Base-by-base conservation (phyloP, 1,140 invertebrate species). In the Portunus trituberculatus region DNA sequence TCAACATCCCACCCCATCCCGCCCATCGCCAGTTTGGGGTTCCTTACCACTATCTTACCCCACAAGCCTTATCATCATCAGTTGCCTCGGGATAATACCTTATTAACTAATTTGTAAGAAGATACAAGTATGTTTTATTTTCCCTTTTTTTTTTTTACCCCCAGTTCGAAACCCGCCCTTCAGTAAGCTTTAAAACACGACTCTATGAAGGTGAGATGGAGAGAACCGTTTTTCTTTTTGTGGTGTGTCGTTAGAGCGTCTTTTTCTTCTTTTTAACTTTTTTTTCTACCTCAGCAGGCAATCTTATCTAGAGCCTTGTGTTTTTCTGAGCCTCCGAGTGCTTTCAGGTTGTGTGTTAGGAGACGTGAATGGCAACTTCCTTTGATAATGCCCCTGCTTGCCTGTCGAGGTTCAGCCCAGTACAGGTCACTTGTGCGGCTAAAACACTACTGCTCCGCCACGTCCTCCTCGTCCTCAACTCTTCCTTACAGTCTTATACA, bases 91-190 rank as follows among this genome's bases (percentile, higher is more conserved):
- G 67, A 76, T 76, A 76, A 76, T 25, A n/a, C 67, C 67, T 76
- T 76, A 76, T 76, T 76, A 76, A 76, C 67, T 76, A 76, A 76
- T 76, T 76, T 76, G 67, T 76, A 76, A 76, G 67, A 76, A 76
- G 67, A 76, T 76, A 76, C 25, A 76, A 25, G 20, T 76, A 76
- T 76, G n/a, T n/a, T 7, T 76, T 76, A n/a, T 76, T 76, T 76
- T 7, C 52, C 10, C 52, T 20, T n/a, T 76, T n/a, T 76, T 76
- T 76, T 76, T 76, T n/a, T 76, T n/a, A 59, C 12, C 6, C 67
- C 67, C 25, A 76, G 67, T 76, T 76, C 67, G 67, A 76, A 76
- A 76, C 67, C 67, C 67, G 25, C 6, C 67, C n/a, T 0, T 10
- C 52, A 16, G 52, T 76, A 20, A 76, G 67, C 67, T 76, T 20